Percentiles rank a stretch among this genome's conserved stretches.
Evolutionary conservation across 2,113 vertebrate genomes (phyloP).

Genomic region (Cinclus mexicanus): DNA sequence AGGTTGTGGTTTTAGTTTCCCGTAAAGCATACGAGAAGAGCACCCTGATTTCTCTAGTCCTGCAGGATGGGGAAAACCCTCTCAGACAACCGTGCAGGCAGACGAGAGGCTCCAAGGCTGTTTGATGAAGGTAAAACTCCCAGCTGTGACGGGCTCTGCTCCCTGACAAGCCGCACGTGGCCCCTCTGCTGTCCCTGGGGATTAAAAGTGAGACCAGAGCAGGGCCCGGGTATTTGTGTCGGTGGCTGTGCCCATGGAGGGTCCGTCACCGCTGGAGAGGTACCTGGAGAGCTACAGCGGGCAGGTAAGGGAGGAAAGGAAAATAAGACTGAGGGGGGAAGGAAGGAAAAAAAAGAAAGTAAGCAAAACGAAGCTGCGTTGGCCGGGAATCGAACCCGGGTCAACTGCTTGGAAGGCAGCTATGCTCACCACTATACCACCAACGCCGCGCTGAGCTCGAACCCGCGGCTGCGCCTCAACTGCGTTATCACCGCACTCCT

Average conservation of each 20-base stretch:
- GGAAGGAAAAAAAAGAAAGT: fast-evolving
- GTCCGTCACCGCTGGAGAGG: constrained; percentile 62
- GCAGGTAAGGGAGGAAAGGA: neutral
- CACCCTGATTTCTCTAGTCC: fast-evolving
- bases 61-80: neutral
- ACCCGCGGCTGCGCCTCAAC: fast-evolving
- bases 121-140: neutral
- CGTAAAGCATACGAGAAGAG: fast-evolving
- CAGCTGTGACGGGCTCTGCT: neutral
- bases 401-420: constrained; percentile 81
- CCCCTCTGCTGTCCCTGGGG: fast-evolving
- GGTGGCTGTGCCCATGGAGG: constrained; percentile 41
- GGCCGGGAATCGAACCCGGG: constrained; percentile 71
- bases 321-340: fast-evolving
- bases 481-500: fast-evolving
- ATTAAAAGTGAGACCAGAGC: fast-evolving
- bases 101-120: neutral
- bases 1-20: neutral
- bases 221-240: fast-evolving
- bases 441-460: fast-evolving
- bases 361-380: fast-evolving
- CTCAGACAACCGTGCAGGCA: neutral
- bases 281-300: constrained; percentile 75
- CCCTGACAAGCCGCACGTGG: neutral
- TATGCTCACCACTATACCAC: constrained; percentile 83